Conservation (phyloP, 92 coral and sea anemone species). For the Palythoa heliodiscus region DNA sequence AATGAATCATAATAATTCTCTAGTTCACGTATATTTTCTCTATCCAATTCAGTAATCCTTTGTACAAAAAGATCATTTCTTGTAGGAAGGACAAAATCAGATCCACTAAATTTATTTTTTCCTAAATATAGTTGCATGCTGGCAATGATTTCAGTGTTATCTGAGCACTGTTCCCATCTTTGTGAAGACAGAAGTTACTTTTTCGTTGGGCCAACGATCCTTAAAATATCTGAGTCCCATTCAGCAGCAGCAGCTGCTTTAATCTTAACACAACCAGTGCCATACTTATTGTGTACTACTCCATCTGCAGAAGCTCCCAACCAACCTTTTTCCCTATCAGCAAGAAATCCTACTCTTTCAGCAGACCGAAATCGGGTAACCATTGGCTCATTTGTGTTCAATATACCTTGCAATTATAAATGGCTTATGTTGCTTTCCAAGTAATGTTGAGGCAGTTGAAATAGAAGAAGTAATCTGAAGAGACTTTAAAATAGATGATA, state of each 20-base stretch:
- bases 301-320: slow-evolving; percentile 50
- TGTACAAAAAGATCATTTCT: slow-evolving; percentile 30
- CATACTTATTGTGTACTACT: slow-evolving; percentile 12
- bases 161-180: slow-evolving; percentile 23
- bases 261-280: slow-evolving; percentile 39
- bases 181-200: slow-evolving; percentile 43
- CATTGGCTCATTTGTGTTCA: background rate
- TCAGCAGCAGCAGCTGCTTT: slow-evolving; percentile 37
- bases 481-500: slow-evolving; percentile 28
- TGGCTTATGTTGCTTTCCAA: slow-evolving; percentile 37
- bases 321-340: slow-evolving; percentile 49
- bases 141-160: slow-evolving; percentile 34
- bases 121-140: slow-evolving; percentile 40
- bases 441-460: slow-evolving; percentile 31
- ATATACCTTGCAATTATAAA: slow-evolving; percentile 34
- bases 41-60: slow-evolving; percentile 31
- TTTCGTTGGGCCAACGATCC: background rate
- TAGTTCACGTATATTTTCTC: slow-evolving; percentile 31
- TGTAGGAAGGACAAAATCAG: slow-evolving; percentile 45
- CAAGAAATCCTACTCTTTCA: slow-evolving; percentile 35
- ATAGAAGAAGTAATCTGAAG: slow-evolving; percentile 1
- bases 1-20: slow-evolving; percentile 39
- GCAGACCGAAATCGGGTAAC: slow-evolving; percentile 12
- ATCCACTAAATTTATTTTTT: slow-evolving; percentile 34
- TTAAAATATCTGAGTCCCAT: slow-evolving; percentile 1